Percentiles rank a stretch among this genome's conserved stretches.
Evolutionary conservation across 2,113 vertebrate genomes (phyloP).

Genomic region (Galemys pyrenaicus): DNA sequence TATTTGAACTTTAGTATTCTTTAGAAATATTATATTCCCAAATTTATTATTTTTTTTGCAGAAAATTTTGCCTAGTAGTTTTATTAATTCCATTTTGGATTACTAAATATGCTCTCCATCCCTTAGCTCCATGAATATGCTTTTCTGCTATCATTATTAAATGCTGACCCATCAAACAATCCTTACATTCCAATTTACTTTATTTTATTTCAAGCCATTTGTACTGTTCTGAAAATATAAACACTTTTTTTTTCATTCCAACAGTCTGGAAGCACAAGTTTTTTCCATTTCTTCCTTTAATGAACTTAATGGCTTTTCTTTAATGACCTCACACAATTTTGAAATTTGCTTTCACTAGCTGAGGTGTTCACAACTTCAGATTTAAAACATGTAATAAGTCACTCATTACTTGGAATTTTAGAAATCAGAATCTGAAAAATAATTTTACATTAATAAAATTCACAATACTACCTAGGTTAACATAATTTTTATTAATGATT

Average conservation of each 20-base stretch:
- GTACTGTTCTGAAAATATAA: neutral
- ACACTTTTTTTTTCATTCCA: neutral
- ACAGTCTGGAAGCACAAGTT: neutral
- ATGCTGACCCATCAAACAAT: neutral
- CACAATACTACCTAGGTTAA: neutral
- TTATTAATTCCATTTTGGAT: neutral
- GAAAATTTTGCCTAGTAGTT: neutral
- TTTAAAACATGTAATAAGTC: neutral
- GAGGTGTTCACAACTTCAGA: neutral
- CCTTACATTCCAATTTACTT: neutral
- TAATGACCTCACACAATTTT: neutral
- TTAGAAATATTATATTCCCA: neutral
- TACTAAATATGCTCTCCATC: neutral
- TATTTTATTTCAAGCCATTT: slow-evolving; percentile 35
- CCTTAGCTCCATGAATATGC: neutral
- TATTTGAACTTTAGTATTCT: neutral
- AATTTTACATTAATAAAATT: neutral
- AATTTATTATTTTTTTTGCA: neutral
- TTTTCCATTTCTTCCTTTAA: neutral
- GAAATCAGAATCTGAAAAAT: neutral
- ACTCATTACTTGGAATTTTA: neutral
- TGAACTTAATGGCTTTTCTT: neutral
- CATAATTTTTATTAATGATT: neutral
- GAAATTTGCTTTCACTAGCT: neutral
- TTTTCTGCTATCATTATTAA: neutral